Conservation (phyloP, 2,888 invertebrate genomes). For the Fabriciana adippe region DNA sequence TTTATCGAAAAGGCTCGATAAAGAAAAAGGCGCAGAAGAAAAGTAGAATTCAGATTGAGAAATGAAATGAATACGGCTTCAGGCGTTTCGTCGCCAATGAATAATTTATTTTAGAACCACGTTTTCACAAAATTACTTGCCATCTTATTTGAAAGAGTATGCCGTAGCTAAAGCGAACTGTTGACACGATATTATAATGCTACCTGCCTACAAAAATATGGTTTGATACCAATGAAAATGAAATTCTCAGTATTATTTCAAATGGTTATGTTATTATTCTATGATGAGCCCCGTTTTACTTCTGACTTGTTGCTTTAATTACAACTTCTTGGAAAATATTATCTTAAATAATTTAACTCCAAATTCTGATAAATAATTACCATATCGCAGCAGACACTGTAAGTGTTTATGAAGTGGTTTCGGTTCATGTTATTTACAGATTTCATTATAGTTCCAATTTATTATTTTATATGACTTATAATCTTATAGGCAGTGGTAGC, state of each 20-base stretch:
- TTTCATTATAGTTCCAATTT: too few species aligned
- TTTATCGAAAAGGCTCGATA: constrained; percentile 75
- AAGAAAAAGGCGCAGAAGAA: constrained; percentile 67
- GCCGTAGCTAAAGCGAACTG: constrained; percentile 48
- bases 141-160: constrained; percentile 73
- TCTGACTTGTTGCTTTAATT: constrained; percentile 15
- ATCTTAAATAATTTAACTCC: constrained; percentile 10
- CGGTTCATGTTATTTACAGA: background rate
- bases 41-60: constrained; percentile 78
- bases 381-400: constrained; percentile 1
- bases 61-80: constrained; percentile 81
- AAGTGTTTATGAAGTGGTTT: background rate
- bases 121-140: constrained; percentile 79
- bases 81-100: constrained; percentile 81
- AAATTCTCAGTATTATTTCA: constrained; percentile 29
- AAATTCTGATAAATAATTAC: constrained; percentile 12
- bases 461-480: too few species aligned
- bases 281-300: constrained; percentile 38
- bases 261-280: constrained; percentile 33
- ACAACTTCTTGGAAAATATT: constrained; percentile 22
- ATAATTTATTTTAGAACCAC: constrained; percentile 80
- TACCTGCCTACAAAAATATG: constrained; percentile 13
- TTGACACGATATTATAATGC: constrained; percentile 35
- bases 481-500: too few species aligned
- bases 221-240: constrained; percentile 28